These are phyloP conservation scores for Diplosoma virens DNA, from an alignment of 23 tunicate species.

Conservation along the genomic window DNA sequence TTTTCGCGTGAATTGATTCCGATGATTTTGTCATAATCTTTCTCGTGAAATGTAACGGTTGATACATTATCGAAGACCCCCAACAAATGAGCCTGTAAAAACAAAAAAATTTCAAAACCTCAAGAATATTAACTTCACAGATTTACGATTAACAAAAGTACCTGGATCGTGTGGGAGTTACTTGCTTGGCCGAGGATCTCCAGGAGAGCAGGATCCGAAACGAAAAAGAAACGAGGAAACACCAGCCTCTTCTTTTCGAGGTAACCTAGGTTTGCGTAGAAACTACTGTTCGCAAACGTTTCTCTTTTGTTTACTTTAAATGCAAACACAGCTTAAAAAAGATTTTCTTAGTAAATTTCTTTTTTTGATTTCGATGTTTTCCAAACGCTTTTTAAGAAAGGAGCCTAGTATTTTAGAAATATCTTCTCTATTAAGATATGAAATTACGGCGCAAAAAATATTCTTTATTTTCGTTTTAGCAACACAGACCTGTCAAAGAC, in stretches of 20 bases:
- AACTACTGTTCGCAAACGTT: too few species aligned
- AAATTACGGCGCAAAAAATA: too few species aligned
- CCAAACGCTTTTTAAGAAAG: too few species aligned
- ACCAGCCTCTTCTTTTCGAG: slow-evolving; percentile 88
- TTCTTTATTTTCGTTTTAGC: background rate
- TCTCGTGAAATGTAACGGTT: slow-evolving; percentile 75
- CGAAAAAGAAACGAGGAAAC: slow-evolving; percentile 96
- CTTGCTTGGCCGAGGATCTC: slow-evolving; percentile 99
- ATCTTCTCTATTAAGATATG: too few species aligned
- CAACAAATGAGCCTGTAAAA: slow-evolving; percentile 71
- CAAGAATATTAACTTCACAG: background rate
- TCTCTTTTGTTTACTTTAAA: too few species aligned
- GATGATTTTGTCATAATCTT: slow-evolving; percentile 80
- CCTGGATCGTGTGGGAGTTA: slow-evolving; percentile 96
- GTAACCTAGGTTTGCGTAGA: too few species aligned
- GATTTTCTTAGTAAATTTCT: too few species aligned
- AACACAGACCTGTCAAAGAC: slow-evolving; percentile 86
- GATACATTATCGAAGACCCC: slow-evolving; percentile 90
- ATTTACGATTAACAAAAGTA: background rate
- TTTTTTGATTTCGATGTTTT: too few species aligned
- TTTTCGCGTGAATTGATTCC: slow-evolving; percentile 84
- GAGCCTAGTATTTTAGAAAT: too few species aligned
- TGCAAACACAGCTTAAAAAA: too few species aligned
- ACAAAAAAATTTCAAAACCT: background rate
- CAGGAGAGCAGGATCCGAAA: slow-evolving; percentile 94